Conservation (phyloP, 2,888 invertebrate species). For the Cotesia congregata region DNA sequence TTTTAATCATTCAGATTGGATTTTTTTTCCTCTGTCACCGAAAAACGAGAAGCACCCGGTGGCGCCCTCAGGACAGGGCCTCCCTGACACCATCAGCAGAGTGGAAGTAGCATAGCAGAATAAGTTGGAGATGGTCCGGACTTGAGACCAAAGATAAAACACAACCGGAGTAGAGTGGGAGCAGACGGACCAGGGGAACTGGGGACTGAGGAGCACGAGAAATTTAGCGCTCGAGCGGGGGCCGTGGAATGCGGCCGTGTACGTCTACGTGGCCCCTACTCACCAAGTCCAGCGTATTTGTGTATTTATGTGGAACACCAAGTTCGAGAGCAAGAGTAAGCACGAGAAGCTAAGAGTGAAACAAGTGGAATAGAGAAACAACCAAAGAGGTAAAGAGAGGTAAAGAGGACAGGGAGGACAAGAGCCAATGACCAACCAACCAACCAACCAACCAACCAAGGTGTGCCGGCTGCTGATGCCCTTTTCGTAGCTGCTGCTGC, state of each 20-base stretch:
- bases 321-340: constrained; percentile 39
- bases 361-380: not conserved
- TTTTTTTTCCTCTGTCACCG: not conserved
- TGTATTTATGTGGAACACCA: constrained; percentile 68
- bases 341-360: constrained; percentile 43
- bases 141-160: constrained; percentile 13
- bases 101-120: not conserved
- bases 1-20: too few species aligned
- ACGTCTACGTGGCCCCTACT: constrained; percentile 59
- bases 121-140: constrained; percentile 13
- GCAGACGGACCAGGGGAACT: constrained; percentile 50
- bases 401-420: constrained; percentile 45
- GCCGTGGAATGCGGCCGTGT: constrained; percentile 68
- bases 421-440: constrained; percentile 62
- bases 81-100: constrained; percentile 6
- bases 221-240: constrained; percentile 45
- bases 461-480: constrained; percentile 62
- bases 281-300: constrained; percentile 57
- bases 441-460: constrained; percentile 52
- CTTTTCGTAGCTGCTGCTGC: constrained; percentile 57
- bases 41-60: constrained; percentile 38
- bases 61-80: constrained; percentile 51
- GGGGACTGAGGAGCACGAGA: constrained; percentile 42
- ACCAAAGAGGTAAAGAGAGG: constrained; percentile 19
- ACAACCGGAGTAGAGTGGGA: constrained; percentile 25